These are phyloP conservation scores for Petaurus breviceps DNA, from an alignment of 2,113 vertebrate species.

Conservation along the genomic window DNA sequence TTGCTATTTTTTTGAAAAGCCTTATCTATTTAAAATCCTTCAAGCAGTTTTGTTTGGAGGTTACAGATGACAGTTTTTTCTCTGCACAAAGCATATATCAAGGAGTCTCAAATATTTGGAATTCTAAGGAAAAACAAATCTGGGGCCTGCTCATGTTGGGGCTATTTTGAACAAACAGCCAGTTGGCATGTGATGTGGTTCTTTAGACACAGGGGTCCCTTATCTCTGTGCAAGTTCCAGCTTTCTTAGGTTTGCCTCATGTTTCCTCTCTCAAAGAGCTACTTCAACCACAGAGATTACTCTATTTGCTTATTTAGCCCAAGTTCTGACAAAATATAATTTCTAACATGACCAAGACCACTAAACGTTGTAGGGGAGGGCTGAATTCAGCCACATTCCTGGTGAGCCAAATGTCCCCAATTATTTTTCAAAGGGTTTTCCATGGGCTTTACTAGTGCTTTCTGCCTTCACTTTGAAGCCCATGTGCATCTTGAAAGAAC, in stretches of 20 bases:
- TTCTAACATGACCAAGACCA: constrained; percentile 37
- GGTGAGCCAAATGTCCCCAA: constrained; percentile 30
- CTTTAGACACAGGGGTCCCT: constrained; percentile 36
- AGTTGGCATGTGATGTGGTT: constrained; percentile 49
- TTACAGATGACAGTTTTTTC: neutral
- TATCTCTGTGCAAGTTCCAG: constrained; percentile 20
- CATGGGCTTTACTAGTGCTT: constrained; percentile 25
- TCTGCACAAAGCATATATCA: constrained; percentile 24
- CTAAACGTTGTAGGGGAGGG: neutral
- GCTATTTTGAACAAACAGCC: constrained; percentile 44
- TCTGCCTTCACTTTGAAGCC: constrained; percentile 8
- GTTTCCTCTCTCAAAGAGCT: constrained; percentile 21
- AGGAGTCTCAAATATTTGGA: constrained; percentile 1
- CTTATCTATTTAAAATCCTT: constrained; percentile 34
- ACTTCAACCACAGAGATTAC: neutral
- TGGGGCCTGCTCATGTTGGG: neutral
- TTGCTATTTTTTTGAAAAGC: constrained; percentile 7
- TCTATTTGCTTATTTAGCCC: constrained; percentile 36
- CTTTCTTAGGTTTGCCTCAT: constrained; percentile 40
- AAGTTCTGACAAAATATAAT: constrained; percentile 56
- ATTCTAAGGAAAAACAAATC: constrained; percentile 43
- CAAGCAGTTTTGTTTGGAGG: neutral
- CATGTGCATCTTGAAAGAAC: constrained; percentile 7
- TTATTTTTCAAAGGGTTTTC: constrained; percentile 36
- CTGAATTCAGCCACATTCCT: constrained; percentile 5